A percentile compares a stretch with the other conserved stretches of the same genome.
Conservation (phyloP, 2,113 vertebrate genomes). For the Bucco capensis region DNA sequence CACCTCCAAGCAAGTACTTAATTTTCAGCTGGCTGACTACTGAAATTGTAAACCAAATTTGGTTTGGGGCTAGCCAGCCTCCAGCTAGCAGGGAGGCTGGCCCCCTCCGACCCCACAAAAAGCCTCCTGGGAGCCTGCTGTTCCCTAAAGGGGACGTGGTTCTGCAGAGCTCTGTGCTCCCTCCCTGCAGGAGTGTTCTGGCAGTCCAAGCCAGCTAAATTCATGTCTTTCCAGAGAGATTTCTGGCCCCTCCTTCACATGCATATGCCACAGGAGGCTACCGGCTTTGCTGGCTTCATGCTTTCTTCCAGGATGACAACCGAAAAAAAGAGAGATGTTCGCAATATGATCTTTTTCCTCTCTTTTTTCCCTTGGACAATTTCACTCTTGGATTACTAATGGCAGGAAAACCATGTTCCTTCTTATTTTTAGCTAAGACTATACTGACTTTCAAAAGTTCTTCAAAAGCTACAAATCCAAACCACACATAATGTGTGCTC, state of each 20-base stretch:
- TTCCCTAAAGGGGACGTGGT: not conserved
- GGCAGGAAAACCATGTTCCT: not conserved
- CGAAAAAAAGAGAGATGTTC: not conserved
- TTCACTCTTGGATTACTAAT: not conserved
- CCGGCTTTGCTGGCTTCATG: not conserved
- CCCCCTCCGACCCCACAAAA: not conserved
- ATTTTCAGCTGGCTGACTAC: not conserved
- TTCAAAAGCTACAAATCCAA: not conserved
- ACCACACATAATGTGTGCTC: not conserved
- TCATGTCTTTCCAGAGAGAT: not conserved
- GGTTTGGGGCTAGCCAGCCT: not conserved
- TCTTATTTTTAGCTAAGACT: not conserved
- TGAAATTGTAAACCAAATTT: not conserved
- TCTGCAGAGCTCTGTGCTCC: not conserved
- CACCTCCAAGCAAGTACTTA: not conserved
- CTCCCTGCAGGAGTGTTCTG: not conserved
- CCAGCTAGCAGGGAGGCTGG: not conserved
- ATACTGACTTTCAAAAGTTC: not conserved
- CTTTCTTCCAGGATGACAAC: not conserved
- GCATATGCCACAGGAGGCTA: not conserved
- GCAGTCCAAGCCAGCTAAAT: not conserved
- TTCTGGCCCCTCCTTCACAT: not conserved
- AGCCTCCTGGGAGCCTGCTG: accelerated
- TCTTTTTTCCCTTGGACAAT: not conserved
- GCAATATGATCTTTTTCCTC: not conserved